A percentile compares a stretch with the other conserved stretches of the same genome.
Evolutionary conservation across 2,888 invertebrate species (phyloP).

Genomic region (Phyllotreta cruciferae): DNA sequence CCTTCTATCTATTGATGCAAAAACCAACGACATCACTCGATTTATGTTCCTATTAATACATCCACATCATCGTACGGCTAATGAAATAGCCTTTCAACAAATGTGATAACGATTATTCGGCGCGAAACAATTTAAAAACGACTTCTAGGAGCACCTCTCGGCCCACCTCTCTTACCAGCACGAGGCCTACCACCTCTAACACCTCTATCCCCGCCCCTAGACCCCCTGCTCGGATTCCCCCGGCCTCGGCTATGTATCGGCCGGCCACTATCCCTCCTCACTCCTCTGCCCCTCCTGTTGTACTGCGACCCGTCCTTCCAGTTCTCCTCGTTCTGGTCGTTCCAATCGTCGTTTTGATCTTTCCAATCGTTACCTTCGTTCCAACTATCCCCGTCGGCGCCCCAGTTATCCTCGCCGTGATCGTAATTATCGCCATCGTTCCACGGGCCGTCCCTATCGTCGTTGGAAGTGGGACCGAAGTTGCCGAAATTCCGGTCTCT

Average conservation of each 20-base stretch:
- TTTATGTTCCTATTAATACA: too few relatives aligned
- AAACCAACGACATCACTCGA: too few relatives aligned
- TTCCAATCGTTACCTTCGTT: conserved; percentile 24
- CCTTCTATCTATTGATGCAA: too few relatives aligned
- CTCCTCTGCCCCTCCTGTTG: conserved; percentile 18
- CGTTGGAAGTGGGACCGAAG: conserved; percentile 12
- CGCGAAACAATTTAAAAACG: too few relatives aligned
- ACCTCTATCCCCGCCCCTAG: conserved; percentile 8
- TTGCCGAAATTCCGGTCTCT: conserved; percentile 27
- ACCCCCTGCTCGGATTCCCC: conserved; percentile 30
- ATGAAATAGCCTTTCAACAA: too few relatives aligned
- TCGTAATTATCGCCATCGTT: conserved; percentile 20
- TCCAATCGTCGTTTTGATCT: conserved; percentile 17
- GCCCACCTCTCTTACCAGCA: too few relatives aligned
- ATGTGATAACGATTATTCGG: too few relatives aligned
- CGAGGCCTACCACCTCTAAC: too few relatives aligned
- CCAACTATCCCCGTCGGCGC: conserved; percentile 11
- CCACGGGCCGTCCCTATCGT: conserved; percentile 10
- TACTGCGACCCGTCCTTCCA: conserved; percentile 20
- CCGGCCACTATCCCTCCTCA: conserved; percentile 12
- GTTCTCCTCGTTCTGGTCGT: conserved; percentile 26
- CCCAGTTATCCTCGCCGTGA: conserved; percentile 26
- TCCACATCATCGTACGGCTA: too few relatives aligned
- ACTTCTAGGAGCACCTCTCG: too few relatives aligned
- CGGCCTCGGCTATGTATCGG: conserved; percentile 11